These are phyloP conservation scores for Nannobrachium achirus DNA, from an alignment of 2,113 vertebrate genomes.

Conservation along the genomic window DNA sequence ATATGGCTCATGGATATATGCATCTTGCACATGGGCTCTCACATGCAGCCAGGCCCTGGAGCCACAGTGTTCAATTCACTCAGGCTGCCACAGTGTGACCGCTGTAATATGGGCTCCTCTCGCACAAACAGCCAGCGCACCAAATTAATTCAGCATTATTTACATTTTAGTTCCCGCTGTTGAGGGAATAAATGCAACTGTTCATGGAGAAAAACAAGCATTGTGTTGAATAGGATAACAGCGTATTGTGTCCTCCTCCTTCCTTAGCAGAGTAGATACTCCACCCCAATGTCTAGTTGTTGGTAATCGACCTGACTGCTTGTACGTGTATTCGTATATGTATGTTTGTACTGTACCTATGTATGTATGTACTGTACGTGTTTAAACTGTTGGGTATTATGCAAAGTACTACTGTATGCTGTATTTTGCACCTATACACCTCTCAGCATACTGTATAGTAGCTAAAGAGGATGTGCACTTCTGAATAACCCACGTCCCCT, in stretches of 20 bases:
- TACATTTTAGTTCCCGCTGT: conserved; percentile 38
- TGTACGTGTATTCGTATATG: conserved; percentile 51
- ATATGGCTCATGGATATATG: conserved; percentile 51
- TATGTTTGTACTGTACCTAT: no score
- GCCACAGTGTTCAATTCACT: conserved; percentile 40
- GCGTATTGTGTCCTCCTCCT: conserved; percentile 67
- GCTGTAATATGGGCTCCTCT: conserved; percentile 29
- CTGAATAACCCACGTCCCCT: conserved; percentile 63
- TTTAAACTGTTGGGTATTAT: conserved; percentile 40
- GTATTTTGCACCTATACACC: conserved; percentile 34
- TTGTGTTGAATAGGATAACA: conserved; percentile 29
- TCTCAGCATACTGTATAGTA: conserved; percentile 21
- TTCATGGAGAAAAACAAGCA: conserved; percentile 25
- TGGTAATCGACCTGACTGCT: conserved; percentile 56
- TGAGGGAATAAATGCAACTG: conserved; percentile 52
- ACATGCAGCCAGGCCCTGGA: conserved; percentile 32
- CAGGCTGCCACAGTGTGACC: conserved; percentile 19
- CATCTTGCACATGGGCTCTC: conserved; percentile 44
- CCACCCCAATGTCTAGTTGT: conserved; percentile 44
- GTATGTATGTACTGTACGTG: conserved; percentile 13
- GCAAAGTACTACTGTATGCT: conserved; percentile 34
- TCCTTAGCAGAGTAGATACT: conserved; percentile 64
- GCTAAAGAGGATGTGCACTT: conserved; percentile 65
- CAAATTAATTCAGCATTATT: conserved; percentile 41
- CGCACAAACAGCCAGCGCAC: conserved; percentile 19